These are phyloP conservation scores for Diceros bicornis DNA, from an alignment of 2,797 vertebrate genomes.

Conservation along the genomic window DNA sequence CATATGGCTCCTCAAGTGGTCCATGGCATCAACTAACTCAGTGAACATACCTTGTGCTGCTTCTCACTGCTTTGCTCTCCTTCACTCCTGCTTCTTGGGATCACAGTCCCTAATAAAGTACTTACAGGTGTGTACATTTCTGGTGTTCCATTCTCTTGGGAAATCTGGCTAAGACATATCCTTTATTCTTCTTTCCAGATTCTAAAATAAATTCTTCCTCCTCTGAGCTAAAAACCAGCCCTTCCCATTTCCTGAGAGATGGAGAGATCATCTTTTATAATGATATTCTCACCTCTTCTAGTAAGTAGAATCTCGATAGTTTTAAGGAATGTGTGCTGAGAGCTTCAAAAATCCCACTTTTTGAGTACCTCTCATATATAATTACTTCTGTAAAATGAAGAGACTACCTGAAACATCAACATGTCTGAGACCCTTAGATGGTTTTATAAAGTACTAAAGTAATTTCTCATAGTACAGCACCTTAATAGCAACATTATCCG, in stretches of 20 bases:
- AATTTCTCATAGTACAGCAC: neutral
- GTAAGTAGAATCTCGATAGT: neutral
- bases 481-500: neutral
- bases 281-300: neutral
- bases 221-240: neutral
- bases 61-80: neutral
- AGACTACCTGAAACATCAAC: neutral
- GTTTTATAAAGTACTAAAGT: neutral
- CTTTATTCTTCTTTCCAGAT: constrained; percentile 49
- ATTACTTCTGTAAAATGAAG: neutral
- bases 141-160: neutral
- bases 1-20: neutral
- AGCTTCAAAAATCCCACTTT: neutral
- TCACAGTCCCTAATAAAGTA: neutral
- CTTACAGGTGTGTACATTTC: too few species aligned
- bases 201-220: constrained; percentile 46
- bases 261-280: neutral
- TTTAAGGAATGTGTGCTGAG: neutral
- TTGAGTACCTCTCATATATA: neutral
- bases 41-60: accelerated
- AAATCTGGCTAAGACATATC: neutral
- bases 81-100: neutral
- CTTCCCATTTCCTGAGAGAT: neutral
- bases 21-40: neutral
- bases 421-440: neutral